Evolutionary conservation across 2,113 vertebrate genomes (phyloP).

Genomic region (Tylochromis polylepis): DNA sequence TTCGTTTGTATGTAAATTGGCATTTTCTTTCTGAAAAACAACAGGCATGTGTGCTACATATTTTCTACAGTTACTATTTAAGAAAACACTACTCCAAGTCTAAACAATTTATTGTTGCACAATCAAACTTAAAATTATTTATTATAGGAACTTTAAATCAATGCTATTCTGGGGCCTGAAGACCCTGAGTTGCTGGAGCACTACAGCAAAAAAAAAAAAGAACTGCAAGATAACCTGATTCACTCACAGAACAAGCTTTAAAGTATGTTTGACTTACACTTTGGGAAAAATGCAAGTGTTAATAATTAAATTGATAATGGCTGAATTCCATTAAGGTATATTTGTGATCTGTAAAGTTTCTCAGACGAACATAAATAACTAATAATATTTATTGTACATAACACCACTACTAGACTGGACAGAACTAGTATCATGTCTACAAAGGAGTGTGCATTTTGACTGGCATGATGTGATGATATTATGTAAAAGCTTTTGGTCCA

Average conservation of each 20-base stretch:
- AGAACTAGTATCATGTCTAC: not conserved
- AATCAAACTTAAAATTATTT: not conserved
- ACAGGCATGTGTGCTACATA: constrained; percentile 71
- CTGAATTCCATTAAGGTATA: not conserved
- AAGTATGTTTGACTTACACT: not conserved
- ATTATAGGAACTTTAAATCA: not conserved
- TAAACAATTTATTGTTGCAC: not conserved
- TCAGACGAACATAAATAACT: not conserved
- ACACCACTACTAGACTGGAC: not conserved
- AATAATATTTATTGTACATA: not conserved
- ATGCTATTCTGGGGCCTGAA: not conserved
- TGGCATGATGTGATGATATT: not conserved
- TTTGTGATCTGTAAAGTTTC: not conserved
- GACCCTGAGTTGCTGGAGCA: not conserved
- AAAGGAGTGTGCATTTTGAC: not conserved
- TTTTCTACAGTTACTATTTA: constrained; percentile 58
- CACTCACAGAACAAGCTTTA: not conserved
- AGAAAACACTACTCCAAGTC: constrained; percentile 15
- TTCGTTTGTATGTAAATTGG: constrained; percentile 78
- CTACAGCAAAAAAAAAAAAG: not conserved
- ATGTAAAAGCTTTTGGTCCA: not conserved
- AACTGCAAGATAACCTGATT: not conserved
- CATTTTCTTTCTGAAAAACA: constrained; percentile 81
- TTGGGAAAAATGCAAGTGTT: not conserved
- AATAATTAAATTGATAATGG: not conserved